phyloP scores from a whole-genome alignment of 2,797 vertebrate genomes.

The Acanthiza pusilla region DNA sequence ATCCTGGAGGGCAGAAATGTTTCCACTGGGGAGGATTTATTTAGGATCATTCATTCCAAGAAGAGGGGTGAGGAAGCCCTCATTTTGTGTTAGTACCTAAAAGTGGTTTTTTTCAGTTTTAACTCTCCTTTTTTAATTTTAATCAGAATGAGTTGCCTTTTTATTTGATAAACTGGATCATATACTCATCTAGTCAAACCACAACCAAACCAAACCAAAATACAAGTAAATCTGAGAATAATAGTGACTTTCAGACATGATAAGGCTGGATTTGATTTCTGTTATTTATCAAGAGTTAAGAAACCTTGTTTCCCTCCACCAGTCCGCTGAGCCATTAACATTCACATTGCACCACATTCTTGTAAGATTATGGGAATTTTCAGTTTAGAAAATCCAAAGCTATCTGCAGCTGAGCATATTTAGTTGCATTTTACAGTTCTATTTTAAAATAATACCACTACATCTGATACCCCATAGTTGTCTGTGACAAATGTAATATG shows the following conservation, averaged over 20 bases:
- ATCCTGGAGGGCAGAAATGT: neutral
- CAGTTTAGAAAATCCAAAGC: constrained; percentile 43
- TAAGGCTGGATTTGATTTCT: constrained; percentile 43
- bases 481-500: constrained; percentile 61
- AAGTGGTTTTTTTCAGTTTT: neutral
- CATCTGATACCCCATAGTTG: constrained; percentile 55
- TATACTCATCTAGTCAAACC: neutral
- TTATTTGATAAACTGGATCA: neutral
- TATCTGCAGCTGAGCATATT: constrained; percentile 45
- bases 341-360: constrained; percentile 40
- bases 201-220: constrained; percentile 19
- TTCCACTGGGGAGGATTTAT: neutral
- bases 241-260: neutral
- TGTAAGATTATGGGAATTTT: constrained; percentile 54
- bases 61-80: neutral
- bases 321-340: constrained; percentile 42
- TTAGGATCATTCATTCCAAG: neutral
- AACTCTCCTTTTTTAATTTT: neutral
- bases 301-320: constrained; percentile 21
- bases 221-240: constrained; percentile 4
- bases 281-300: constrained; percentile 52
- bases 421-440: constrained; percentile 54
- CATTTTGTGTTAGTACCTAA: neutral
- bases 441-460: constrained; percentile 55
- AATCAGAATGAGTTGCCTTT: neutral